Percentiles rank a stretch among this genome's conserved stretches.
These are phyloP conservation scores for Hipparchia semele DNA, from an alignment of 2,888 invertebrate genomes.

Conservation along the genomic window DNA sequence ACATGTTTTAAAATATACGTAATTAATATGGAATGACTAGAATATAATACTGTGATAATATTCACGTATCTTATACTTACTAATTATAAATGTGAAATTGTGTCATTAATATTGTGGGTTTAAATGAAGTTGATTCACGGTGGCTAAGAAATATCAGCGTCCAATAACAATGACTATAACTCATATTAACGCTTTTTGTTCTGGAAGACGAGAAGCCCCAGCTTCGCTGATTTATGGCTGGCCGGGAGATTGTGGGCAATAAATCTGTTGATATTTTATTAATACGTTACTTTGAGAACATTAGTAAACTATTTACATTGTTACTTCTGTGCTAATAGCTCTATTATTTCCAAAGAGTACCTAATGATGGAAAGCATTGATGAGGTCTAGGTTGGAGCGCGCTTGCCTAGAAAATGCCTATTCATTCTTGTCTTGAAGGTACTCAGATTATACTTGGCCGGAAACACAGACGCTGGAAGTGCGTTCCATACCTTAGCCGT, in stretches of 20 bases:
- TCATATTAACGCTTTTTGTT: constrained; percentile 36
- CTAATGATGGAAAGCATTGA: too few species aligned
- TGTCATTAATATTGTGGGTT: neutral
- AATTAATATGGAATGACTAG: too few species aligned
- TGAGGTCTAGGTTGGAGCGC: too few species aligned
- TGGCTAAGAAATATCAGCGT: constrained; percentile 11
- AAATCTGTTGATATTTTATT: constrained; percentile 30
- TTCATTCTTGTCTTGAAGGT: too few species aligned
- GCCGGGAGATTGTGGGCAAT: constrained; percentile 32
- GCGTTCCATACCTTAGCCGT: too few species aligned
- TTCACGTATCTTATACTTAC: too few species aligned
- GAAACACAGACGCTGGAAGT: too few species aligned
- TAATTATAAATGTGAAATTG: neutral
- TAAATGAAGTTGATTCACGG: neutral
- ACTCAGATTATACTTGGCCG: too few species aligned
- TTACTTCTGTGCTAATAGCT: neutral
- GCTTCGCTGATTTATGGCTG: constrained; percentile 38
- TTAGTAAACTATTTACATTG: neutral
- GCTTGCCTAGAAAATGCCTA: too few species aligned
- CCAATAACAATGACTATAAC: constrained; percentile 36
- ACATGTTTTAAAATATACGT: too few species aligned
- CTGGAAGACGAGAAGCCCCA: constrained; percentile 44
- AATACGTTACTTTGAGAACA: neutral
- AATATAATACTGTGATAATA: too few species aligned
- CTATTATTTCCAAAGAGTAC: too few species aligned